Conservation (phyloP, 2,888 invertebrate species). For the Agriopis leucophaearia region DNA sequence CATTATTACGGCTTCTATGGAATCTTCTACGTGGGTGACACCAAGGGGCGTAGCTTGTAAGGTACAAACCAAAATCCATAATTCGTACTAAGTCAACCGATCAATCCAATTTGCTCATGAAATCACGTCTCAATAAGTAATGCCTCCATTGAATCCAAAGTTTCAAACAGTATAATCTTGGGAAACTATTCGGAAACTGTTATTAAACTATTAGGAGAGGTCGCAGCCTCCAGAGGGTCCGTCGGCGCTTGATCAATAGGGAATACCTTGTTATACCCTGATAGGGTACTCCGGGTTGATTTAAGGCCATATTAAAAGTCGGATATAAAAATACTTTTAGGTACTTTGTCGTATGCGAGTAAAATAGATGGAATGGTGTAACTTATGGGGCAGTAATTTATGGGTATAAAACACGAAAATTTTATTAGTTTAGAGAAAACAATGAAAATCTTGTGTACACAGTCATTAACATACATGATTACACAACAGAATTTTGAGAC, state of each 20-base stretch:
- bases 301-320: conserved; percentile 18
- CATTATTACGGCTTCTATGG: too few species aligned
- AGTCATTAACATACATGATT: too few species aligned
- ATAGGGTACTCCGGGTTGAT: conserved; percentile 10
- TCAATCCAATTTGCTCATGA: conserved; percentile 21
- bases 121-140: conserved; percentile 28
- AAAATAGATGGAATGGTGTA: conserved; percentile 3
- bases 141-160: conserved; percentile 15
- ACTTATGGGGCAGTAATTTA: conserved; percentile 3
- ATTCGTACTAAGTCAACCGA: neutral
- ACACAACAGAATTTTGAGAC: too few species aligned
- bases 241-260: conserved; percentile 16
- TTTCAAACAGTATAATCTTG: conserved; percentile 27
- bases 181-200: conserved; percentile 26
- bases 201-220: conserved; percentile 33
- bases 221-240: conserved; percentile 4
- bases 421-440: neutral
- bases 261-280: neutral
- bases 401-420: neutral
- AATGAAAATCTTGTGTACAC: neutral
- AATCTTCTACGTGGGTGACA: too few species aligned
- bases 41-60: too few species aligned
- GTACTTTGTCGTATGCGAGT: conserved; percentile 1
- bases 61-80: neutral
- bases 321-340: conserved; percentile 18